Conservation (phyloP, 1,140 invertebrate species). For the Hyposmocoma kahamanoa region DNA sequence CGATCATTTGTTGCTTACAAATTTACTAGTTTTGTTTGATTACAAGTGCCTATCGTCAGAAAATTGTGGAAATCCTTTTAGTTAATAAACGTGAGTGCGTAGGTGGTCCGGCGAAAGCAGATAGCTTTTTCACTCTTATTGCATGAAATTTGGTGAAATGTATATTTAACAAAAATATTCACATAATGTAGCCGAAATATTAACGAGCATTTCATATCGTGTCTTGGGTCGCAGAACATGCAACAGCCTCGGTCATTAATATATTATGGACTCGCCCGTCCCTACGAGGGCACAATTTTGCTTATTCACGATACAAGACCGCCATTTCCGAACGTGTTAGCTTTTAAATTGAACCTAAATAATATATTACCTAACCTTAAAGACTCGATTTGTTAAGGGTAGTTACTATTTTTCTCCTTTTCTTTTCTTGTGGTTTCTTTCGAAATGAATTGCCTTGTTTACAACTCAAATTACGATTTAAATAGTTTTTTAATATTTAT, state of each 20-base stretch:
- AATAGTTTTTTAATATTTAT: too few relatives aligned
- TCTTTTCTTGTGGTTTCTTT: conserved; percentile 11
- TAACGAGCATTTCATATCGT: conserved; percentile 41
- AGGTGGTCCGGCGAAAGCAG: too few relatives aligned
- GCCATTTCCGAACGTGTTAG: conserved; percentile 44
- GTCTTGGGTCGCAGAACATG: conserved; percentile 27
- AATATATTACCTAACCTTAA: conserved; percentile 39
- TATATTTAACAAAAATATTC: too few relatives aligned
- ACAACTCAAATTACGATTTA: too few relatives aligned
- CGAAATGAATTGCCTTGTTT: too few relatives aligned
- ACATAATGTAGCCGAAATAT: conserved; percentile 32
- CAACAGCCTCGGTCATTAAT: conserved; percentile 42
- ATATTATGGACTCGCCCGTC: conserved; percentile 38
- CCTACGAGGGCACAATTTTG: conserved; percentile 37
- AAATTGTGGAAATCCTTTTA: too few relatives aligned
- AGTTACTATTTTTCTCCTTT: conserved; percentile 12
- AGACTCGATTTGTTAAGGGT: conserved; percentile 15
- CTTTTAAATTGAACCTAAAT: conserved; percentile 63
- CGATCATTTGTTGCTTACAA: too few relatives aligned
- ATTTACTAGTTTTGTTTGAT: too few relatives aligned
- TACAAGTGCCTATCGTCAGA: too few relatives aligned
- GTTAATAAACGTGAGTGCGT: too few relatives aligned
- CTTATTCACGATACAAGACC: conserved; percentile 52
- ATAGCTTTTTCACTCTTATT: too few relatives aligned
- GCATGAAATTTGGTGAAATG: too few relatives aligned